Evolutionary conservation across 92 coral and sea anemone genomes (phyloP), one percentile per base, ranked within the genome.

Genomic region (Epizoanthus stellaris): DNA sequence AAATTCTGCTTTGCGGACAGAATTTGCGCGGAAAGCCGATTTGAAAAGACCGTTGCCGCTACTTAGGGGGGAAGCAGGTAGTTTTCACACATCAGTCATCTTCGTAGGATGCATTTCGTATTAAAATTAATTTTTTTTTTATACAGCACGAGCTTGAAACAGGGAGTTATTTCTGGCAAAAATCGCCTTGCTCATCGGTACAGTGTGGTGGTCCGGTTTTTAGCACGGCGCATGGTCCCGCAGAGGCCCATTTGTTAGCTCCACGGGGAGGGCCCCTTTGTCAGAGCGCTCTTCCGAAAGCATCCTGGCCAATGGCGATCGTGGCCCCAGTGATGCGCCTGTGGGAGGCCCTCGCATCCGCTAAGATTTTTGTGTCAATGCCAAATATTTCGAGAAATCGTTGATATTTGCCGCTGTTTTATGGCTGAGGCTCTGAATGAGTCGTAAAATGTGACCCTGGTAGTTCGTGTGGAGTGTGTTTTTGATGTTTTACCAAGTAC

Each of bases 321-420:
- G 61, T 79, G 83, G 23, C 60, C 83, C 72, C 3, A 42, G 70
- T 40, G 73, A 79, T 43, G 43, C 17, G 72, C 83, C 72, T 43
- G 83, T 63, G 42, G 43, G 83, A 62, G 83, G 38, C 71, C 83
- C 72, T 40, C 36, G 62, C 70, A 79, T 73, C 83, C 72, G 83
- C 43, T 38, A 34, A 57, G 21, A 40, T 5, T 12, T 62, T 79
- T 79, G 83, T 77, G 36, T 74, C 40, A 74, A 76, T 14, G 34
- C 13, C 20, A 59, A 62, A 16, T 63, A 79, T 61, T 68, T 2
- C 70, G 39, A 15, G 45, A 14, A 34, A 76, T 40, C 60, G 82
- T 76, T 76, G 82, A 59, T 76, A 30, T 76, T 57, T n/a, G 68
- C 17, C 12, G 69, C 52, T 59, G 52, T 60, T 39, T 43, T 79